Evolutionary conservation across 2,888 invertebrate genomes (phyloP).

Genomic region (Petrolisthes manimaculis): DNA sequence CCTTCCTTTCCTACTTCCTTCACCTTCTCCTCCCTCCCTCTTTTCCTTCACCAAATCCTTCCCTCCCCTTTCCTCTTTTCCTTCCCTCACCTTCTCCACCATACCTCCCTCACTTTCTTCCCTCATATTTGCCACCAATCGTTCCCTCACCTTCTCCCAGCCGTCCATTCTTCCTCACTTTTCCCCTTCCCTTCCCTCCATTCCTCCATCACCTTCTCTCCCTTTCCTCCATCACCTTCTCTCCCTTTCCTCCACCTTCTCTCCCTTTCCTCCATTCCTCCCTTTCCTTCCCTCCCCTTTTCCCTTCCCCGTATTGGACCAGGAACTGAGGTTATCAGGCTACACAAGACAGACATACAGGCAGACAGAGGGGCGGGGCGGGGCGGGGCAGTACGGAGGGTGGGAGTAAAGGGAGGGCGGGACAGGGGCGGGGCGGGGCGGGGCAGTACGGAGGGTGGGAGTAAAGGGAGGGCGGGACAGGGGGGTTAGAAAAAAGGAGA

Average conservation of each 20-base stretch:
- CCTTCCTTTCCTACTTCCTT: not conserved
- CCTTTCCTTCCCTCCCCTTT: not conserved
- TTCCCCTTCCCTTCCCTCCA: not conserved
- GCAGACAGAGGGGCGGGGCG: not conserved
- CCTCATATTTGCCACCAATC: not conserved
- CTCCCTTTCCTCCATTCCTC: slow-evolving; percentile 1
- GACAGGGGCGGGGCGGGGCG: too few species aligned
- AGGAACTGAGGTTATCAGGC: not conserved
- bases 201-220: not conserved
- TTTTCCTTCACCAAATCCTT: not conserved
- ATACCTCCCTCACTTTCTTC: not conserved
- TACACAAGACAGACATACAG: not conserved
- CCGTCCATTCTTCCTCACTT: not conserved
- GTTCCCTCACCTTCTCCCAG: not conserved
- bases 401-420: too few species aligned
- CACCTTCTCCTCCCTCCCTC: not conserved
- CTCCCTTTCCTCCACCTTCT: not conserved
- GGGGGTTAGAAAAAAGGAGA: too few species aligned
- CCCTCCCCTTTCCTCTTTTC: not conserved
- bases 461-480: too few species aligned
- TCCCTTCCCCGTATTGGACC: not conserved
- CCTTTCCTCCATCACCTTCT: not conserved
- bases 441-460: too few species aligned
- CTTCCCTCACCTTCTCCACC: not conserved
- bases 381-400: too few species aligned